Evolutionary conservation across 2,797 vertebrate genomes (phyloP), one percentile per base, ranked within the genome.

Genomic region (Semaprochilodus insignis): DNA sequence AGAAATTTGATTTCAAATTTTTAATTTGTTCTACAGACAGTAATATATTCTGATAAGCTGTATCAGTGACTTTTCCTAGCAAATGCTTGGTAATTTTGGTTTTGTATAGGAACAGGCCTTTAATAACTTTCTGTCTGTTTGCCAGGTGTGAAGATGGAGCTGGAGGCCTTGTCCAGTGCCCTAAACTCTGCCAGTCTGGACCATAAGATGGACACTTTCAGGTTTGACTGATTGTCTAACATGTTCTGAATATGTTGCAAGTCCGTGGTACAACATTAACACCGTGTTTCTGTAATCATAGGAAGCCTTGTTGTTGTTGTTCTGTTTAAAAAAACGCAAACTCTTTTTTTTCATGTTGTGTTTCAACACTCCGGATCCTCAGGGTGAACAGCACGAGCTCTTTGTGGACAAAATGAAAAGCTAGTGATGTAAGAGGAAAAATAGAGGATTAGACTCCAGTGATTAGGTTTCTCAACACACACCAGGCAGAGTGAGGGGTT

Each of bases 71-170:
- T 4, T 2, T 65, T 14, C 3, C 1, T 6, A 25, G 1, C n/a
- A 60, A 23, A 23, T 62, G 1, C 14, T 25, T 62, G 10, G n/a
- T 25, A 13, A 0, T 25, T 27, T 15, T 62, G 2, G 23, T 8
- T 62, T 25, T 62, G 11, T 23, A 11, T 60, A 2, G 21, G 21
- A 59, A 59, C 57, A 31, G 31, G 31, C 31, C 31, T 31, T 31
- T 31, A 31, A 31, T 31, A 40, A 40, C 40, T 40, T 6, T 40
- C 8, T 6, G 59, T 69, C 21, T 72, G 13, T 52, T 55, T 82
- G 88, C 89, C 85, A 87, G 83, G 55, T 83, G 77, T 80, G 79
- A 82, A 25, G 74, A 93, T 91, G 92, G 91, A 90, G 81, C 88
- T 67, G 1, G 90, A 92, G 78, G 87, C 88, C 66, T 85, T 87